Conservation (phyloP, 2,113 vertebrate species). For the Rhinopomastus cyanomelas region DNA sequence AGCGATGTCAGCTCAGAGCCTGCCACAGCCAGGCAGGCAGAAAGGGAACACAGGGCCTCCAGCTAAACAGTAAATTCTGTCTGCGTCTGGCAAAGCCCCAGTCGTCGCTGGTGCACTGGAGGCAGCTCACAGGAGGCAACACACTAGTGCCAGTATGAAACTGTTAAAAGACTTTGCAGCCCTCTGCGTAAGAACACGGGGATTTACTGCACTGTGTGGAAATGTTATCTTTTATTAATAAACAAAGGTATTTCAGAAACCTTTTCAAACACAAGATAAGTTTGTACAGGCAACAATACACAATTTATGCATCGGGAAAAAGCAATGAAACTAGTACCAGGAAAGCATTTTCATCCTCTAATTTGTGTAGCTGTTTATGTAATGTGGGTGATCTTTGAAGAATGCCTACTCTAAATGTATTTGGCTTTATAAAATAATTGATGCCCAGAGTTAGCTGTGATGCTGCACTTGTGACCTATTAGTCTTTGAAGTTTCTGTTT, state of each 20-base stretch:
- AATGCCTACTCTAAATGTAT: not conserved
- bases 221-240: not conserved
- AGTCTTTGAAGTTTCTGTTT: constrained; percentile 3
- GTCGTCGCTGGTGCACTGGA: not conserved
- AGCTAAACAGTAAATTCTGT: not conserved
- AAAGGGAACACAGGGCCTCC: not conserved
- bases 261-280: not conserved
- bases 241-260: not conserved
- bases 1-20: not conserved
- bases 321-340: not conserved
- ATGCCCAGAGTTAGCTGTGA: not conserved
- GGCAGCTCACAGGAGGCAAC: not conserved
- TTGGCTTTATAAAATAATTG: constrained; percentile 15
- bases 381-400: constrained; percentile 9
- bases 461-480: not conserved
- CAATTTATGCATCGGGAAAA: not conserved
- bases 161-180: not conserved
- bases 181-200: not conserved
- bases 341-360: not conserved
- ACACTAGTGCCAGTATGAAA: not conserved
- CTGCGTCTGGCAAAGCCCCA: not conserved
- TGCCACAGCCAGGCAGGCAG: not conserved
- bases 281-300: not conserved
- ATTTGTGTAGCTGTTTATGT: not conserved
- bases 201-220: not conserved